A percentile compares a stretch with the other conserved stretches of the same genome.
phyloP scores from a whole-genome alignment of 2,797 vertebrate genomes.

The Threskiornis aethiopicus region DNA sequence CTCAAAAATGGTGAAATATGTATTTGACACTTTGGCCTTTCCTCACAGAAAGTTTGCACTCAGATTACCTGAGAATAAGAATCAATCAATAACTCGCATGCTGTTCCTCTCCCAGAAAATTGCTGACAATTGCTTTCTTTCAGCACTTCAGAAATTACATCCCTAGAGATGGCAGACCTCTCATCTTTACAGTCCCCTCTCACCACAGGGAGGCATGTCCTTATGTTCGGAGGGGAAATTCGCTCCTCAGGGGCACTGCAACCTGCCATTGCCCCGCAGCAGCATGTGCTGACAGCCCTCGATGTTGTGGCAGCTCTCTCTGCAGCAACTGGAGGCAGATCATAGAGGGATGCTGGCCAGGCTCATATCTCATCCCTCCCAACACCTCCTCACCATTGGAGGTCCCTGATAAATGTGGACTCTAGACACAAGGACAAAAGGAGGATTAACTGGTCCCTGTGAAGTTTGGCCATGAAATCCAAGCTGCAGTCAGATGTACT shows the following conservation, averaged over 20 bases:
- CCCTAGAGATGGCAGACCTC: background rate
- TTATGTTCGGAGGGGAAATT: background rate
- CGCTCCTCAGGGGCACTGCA: background rate
- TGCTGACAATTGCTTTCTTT: conserved; percentile 23
- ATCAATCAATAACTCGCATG: conserved; percentile 5
- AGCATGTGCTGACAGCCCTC: background rate
- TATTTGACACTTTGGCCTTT: conserved; percentile 43
- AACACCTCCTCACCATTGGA: background rate
- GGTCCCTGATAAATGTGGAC: background rate
- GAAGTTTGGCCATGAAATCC: background rate
- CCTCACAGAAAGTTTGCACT: background rate
- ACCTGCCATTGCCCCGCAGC: background rate
- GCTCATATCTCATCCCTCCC: background rate
- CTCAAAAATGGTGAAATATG: conserved; percentile 4
- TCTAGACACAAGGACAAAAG: background rate
- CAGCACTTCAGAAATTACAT: background rate
- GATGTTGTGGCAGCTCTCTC: background rate
- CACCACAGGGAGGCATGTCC: background rate
- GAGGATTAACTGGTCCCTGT: background rate
- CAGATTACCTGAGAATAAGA: conserved; percentile 30
- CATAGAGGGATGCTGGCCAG: background rate
- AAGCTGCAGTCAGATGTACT: background rate
- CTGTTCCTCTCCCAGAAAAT: conserved; percentile 25
- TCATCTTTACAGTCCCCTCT: background rate
- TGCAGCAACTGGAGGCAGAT: background rate